Base-by-base conservation (phyloP, 2,888 invertebrate genomes). In the Harpalus rufipes region DNA sequence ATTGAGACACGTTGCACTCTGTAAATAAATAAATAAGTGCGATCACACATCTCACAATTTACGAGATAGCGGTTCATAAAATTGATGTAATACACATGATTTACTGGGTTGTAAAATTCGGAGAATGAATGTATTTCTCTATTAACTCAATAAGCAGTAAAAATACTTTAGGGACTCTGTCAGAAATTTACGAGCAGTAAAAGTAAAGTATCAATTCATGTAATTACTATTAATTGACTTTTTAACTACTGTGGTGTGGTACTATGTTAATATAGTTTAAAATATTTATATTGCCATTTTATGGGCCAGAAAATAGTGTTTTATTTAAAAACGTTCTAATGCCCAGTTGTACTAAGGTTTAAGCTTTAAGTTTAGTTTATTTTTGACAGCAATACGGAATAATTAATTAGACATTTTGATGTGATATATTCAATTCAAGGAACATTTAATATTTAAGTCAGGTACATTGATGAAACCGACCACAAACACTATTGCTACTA, bases 141-240 rank as follows among this genome's bases (percentile, higher is more conserved):
- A 61, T 61, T 6, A 61, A 61, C 59, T 18, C 18, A 61, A 61
- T 61, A 61, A 61, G 59, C 59, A 18, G 59, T 61, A 61, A 61
- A 61, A 61, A 6, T 51, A 12, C 44, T n/a, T n/a, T n/a, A n/a
- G n/a, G n/a, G n/a, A n/a, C n/a, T n/a, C n/a, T n/a, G n/a, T n/a
- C n/a, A n/a, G n/a, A n/a, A n/a, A n/a, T n/a, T 51, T 51, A 51
- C 10, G 8, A 10, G 44, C 44, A 51, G 12, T 51, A 51, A 51
- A 51, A 12, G 44, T 51, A 12, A 51, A 12, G 8, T 51, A 12
- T 1, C 44, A 51, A 12, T 12, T 12, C 0, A 51, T 51, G 44
- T 51, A 51, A 51, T 51, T 51, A 4, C 44, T 51, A 51, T 51
- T 51, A 51, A 51, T 51, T 51, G 2, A 51, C 4, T 51, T 51